A percentile compares a stretch with the other conserved stretches of the same genome.
Conservation (phyloP, 2,797 vertebrate genomes). For the Notolepis coatsorum region DNA sequence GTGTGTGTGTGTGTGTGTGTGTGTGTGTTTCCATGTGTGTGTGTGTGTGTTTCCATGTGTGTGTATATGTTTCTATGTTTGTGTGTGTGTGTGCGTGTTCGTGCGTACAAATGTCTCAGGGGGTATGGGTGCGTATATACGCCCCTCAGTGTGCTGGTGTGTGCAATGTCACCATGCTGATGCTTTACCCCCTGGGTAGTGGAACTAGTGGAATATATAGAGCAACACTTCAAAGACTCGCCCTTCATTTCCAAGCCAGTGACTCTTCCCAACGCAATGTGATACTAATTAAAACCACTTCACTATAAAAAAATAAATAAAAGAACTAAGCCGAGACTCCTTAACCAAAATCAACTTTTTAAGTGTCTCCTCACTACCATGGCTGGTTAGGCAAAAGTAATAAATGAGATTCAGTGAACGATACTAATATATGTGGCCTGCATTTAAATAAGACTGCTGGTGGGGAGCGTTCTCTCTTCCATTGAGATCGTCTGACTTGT, state of each 20-base stretch:
- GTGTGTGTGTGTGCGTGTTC: conserved; percentile 29
- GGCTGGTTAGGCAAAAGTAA: conserved; percentile 63
- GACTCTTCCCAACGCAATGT: conserved; percentile 70
- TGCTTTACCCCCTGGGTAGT: conserved; percentile 70
- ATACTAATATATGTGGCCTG: conserved; percentile 44
- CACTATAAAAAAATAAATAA: no score
- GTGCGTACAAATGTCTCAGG: conserved; percentile 50
- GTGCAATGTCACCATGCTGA: conserved; percentile 70
- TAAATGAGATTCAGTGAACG: conserved; percentile 64
- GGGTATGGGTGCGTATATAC: conserved; percentile 10
- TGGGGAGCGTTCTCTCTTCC: conserved; percentile 37
- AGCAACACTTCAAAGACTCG: conserved; percentile 81
- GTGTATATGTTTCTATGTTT: conserved; percentile 38
- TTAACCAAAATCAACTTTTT: conserved; percentile 58
- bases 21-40: background rate
- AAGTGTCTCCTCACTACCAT: conserved; percentile 52
- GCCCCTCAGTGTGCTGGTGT: conserved; percentile 9
- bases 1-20: conserved; percentile 5
- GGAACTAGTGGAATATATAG: conserved; percentile 70
- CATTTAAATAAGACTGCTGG: conserved; percentile 25
- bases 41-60: conserved; percentile 25
- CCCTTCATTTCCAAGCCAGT: conserved; percentile 81
- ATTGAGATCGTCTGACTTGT: conserved; percentile 27
- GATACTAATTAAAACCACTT: conserved; percentile 75
- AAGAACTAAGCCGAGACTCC: conserved; percentile 45